These are phyloP conservation scores for Anabas testudineus DNA, from an alignment of 2,797 vertebrate genomes.

Conservation along the genomic window DNA sequence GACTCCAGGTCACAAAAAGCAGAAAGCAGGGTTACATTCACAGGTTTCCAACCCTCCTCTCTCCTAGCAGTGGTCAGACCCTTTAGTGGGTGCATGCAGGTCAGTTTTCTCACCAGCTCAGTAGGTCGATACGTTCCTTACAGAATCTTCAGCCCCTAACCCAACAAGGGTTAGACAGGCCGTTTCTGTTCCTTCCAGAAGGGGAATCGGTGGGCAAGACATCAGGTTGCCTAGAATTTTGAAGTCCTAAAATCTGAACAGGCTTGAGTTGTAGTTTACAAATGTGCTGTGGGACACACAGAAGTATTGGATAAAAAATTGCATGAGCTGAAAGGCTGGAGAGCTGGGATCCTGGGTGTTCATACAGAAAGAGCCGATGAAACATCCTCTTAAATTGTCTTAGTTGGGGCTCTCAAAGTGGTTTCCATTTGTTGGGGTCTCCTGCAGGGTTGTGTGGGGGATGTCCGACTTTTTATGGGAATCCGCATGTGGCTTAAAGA, in stretches of 20 bases:
- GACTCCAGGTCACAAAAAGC: constrained; percentile 70
- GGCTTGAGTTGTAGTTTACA: constrained; percentile 40
- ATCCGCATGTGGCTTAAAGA: constrained; percentile 88
- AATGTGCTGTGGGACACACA: constrained; percentile 8
- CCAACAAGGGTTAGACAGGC: constrained; percentile 20
- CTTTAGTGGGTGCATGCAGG: constrained; percentile 71
- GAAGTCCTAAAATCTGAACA: constrained; percentile 36
- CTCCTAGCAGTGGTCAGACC: constrained; percentile 81
- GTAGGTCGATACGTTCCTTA: constrained; percentile 58
- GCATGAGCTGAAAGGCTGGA: constrained; percentile 44
- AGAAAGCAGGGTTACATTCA: constrained; percentile 85
- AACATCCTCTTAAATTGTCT: constrained; percentile 48
- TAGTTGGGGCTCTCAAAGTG: constrained; percentile 91
- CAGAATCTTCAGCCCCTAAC: constrained; percentile 37
- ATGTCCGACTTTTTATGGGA: constrained; percentile 84
- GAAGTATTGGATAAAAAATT: constrained; percentile 6
- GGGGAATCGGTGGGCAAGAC: constrained; percentile 12
- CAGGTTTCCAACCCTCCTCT: constrained; percentile 69
- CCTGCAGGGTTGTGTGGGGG: constrained; percentile 91
- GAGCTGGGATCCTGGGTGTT: constrained; percentile 51
- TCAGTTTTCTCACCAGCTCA: constrained; percentile 60
- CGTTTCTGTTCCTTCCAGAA: constrained; percentile 12
- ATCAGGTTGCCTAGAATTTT: constrained; percentile 15
- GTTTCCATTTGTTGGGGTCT: constrained; percentile 91
- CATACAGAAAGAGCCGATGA: constrained; percentile 42